Evolutionary conservation across 92 coral and sea anemone genomes (phyloP).

Genomic region (Phenganax marumi): DNA sequence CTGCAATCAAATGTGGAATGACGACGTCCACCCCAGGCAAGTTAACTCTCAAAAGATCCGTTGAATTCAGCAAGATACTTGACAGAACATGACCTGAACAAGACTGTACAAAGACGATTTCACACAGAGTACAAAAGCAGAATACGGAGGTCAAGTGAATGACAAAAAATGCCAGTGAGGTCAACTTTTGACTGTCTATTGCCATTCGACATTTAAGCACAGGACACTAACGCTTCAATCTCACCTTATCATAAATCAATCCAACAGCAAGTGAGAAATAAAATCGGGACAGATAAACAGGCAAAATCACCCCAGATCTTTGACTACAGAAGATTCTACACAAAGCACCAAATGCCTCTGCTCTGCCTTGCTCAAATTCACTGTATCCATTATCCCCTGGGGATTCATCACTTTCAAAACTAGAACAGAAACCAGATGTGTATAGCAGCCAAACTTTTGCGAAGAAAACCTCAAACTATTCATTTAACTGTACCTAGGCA

Average conservation of each 20-base stretch:
- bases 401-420: conserved; percentile 21
- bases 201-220: not conserved
- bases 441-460: not conserved
- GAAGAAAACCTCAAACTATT: not conserved
- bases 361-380: conserved; percentile 91
- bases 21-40: conserved; percentile 93
- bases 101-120: conserved; percentile 46
- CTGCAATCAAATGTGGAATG: conserved; percentile 83
- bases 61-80: conserved; percentile 86
- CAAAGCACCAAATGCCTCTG: conserved; percentile 93
- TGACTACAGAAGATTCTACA: conserved; percentile 97
- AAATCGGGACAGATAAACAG: conserved; percentile 88
- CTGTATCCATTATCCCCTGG: conserved; percentile 51
- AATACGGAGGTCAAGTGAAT: no score
- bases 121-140: no score
- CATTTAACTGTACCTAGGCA: no score
- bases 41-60: conserved; percentile 82
- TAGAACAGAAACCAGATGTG: not conserved
- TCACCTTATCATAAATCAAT: conserved; percentile 75
- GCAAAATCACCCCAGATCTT: conserved; percentile 80
- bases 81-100: conserved; percentile 92
- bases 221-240: not conserved
- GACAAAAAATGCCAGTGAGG: no score
- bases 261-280: conserved; percentile 84
- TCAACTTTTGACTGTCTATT: no score